Base-by-base conservation (phyloP, 2,113 vertebrate species). In the Nothobranchius furzeri region DNA sequence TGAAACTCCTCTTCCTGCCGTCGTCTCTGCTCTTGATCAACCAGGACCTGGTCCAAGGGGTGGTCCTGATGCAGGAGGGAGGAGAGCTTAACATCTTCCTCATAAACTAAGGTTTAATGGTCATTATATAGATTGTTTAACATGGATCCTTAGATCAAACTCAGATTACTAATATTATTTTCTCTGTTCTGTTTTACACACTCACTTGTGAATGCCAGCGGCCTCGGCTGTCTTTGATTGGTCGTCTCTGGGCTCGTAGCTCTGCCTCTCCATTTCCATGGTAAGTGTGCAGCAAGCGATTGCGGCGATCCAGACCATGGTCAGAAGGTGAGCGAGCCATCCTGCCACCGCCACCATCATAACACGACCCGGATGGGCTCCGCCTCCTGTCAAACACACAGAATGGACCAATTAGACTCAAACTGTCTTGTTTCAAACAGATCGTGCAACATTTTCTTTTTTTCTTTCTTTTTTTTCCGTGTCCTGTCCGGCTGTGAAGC, bases 1-100 rank as follows among this genome's bases (percentile, higher is more conserved):
- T 96, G 95, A 85, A 94, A 96, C 55, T 98, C 96, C 78, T 96
- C 95, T 79, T 96, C 96, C 64, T 91, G 90, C 58, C 90, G 93
- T 56, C 92, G 92, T 67, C 91, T 93, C 9, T 91, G 88, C 74
- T 94, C 93, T 0, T 84, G 90, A 47, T 83, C 78, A 7, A 82
- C 78, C 14, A 88, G 75, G 70, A 93, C 87, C 24, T 59, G 72
- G 60, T 83, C 77, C 58, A 83, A 71, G 17, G 71, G 73, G 20
- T 78, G 68, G 66, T 77, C 85, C 78, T 85, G 64, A 30, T 37
- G 36, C 67, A 17, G 20, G 20, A 50, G 9, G 37, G 17, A 6
- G 30, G 11, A 4, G 12, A 50, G 25, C 7, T 25, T 6, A 51
- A 3, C 25, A 42, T 50, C 49, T 54, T 56, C 9, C 64, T 10